Base-by-base conservation (phyloP, 2,888 invertebrate genomes). In the Metallyticus violacea region DNA sequence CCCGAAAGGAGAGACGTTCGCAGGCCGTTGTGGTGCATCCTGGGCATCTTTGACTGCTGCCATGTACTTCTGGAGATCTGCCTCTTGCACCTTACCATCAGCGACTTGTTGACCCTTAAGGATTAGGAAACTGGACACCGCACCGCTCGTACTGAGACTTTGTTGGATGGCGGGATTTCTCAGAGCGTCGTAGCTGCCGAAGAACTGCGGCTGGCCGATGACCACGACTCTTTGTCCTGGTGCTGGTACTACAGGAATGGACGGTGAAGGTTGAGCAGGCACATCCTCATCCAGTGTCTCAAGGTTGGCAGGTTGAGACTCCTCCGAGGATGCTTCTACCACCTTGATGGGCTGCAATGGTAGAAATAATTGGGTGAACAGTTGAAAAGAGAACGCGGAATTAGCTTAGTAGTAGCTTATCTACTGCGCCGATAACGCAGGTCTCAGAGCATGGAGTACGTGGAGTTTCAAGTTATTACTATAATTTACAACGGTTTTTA, bases 121-220 rank as follows among this genome's bases (percentile, higher is more conserved):
- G 0, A 95, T 95, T 6, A 96, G 96, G 90, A 96, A 95, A 90
- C 94, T 1, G 93, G 93, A 81, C 40, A 85, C 84, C 5, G 78
- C 87, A 6, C 84, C 86, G 26, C 78, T 81, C n/a, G 85, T 87
- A 25, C 87, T 79, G 26, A 88, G 40, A 78, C 80, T 76, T 27
- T 83, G 77, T 29, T 79, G 85, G 3, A 86, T 79, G 6, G 85
- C 87, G 79, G 78, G 85, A 28, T 86, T 79, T 22, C 85, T 77
- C 26, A 87, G 86, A 0, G 85, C 86, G 81, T 87, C 87, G 86
- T 80, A 81, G 40, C 85, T 83, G 86, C 85, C 91, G 82, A 89
- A 91, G 89, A 92, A 93, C 77, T 93, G 91, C 0, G 92, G 92
- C 87, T 91, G 93, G 89, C 91, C 94, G 89, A 94, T 94, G 0